These are phyloP conservation scores for Harpagifer antarcticus DNA, from an alignment of 2,797 vertebrate genomes.

Conservation along the genomic window DNA sequence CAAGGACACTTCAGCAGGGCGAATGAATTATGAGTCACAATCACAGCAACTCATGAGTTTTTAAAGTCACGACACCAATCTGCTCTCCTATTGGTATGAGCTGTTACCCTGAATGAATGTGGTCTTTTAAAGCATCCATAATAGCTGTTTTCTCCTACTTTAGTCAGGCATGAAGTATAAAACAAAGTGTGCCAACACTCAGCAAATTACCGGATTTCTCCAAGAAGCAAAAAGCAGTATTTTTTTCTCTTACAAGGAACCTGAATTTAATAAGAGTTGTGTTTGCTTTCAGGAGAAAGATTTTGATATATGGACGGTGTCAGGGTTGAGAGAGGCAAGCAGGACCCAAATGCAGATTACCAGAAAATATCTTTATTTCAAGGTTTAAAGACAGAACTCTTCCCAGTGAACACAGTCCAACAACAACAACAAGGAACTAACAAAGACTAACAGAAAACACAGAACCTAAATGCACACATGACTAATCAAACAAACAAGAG, in stretches of 20 bases:
- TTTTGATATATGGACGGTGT: constrained; percentile 47
- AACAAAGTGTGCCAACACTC: constrained; percentile 7
- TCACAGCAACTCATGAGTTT: constrained; percentile 22
- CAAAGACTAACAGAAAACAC: too few species aligned
- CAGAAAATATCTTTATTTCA: too few species aligned
- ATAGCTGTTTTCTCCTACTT: constrained; percentile 19
- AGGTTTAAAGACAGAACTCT: too few species aligned
- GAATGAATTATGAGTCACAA: constrained; percentile 41
- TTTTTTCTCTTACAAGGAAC: constrained; percentile 22
- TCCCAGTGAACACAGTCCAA: too few species aligned
- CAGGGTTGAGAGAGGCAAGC: too few species aligned
- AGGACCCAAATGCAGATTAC: too few species aligned
- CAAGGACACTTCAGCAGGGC: constrained; percentile 43
- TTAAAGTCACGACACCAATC: not conserved
- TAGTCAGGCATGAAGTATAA: constrained; percentile 31
- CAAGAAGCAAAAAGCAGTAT: constrained; percentile 15
- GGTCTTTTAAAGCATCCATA: constrained; percentile 6
- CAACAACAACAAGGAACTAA: too few species aligned
- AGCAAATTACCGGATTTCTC: constrained; percentile 26
- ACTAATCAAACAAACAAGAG: too few species aligned
- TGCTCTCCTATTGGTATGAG: constrained; percentile 13
- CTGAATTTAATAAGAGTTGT: constrained; percentile 21
- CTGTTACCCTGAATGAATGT: constrained; percentile 23
- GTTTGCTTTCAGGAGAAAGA: constrained; percentile 47
- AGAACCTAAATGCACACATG: too few species aligned